Conservation (phyloP, 2,888 invertebrate genomes). For the Atherix ibis region DNA sequence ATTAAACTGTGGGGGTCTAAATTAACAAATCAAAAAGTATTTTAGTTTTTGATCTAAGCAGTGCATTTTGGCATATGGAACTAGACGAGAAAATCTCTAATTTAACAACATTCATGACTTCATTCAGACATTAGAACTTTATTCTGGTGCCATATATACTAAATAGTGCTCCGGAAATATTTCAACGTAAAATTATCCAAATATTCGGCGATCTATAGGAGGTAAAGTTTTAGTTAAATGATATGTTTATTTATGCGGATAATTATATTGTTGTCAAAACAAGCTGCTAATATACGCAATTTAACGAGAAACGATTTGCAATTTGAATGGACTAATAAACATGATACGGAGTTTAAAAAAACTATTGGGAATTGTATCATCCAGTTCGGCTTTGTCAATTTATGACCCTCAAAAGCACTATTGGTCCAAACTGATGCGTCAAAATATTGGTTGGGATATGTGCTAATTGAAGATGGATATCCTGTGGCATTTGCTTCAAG, state of each 20-base stretch:
- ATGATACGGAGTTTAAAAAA: too few relatives aligned
- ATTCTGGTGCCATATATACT: slow-evolving; percentile 8
- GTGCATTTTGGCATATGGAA: too few relatives aligned
- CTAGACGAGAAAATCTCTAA: slow-evolving; percentile 8
- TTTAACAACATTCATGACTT: slow-evolving; percentile 11
- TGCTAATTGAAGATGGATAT: slow-evolving; percentile 19
- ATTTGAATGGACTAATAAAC: slow-evolving; percentile 10
- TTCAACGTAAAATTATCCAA: too few relatives aligned
- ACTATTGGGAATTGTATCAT: slow-evolving; percentile 2
- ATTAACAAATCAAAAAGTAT: slow-evolving; percentile 8
- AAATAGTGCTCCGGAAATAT: slow-evolving; percentile 5
- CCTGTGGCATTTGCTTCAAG: slow-evolving; percentile 12
- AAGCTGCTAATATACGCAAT: slow-evolving; percentile 8
- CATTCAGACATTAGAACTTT: slow-evolving; percentile 8
- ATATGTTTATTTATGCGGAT: too few relatives aligned
- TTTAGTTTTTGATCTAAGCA: slow-evolving; percentile 5
- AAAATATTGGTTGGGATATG: slow-evolving; percentile 17
- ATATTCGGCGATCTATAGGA: too few relatives aligned
- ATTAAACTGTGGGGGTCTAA: too few relatives aligned
- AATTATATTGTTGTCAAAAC: too few relatives aligned
- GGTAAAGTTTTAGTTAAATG: too few relatives aligned
- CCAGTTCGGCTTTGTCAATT: slow-evolving; percentile 3
- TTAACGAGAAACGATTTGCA: slow-evolving; percentile 9
- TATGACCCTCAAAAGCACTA: slow-evolving; percentile 14
- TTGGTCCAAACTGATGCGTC: slow-evolving; percentile 19